Evolutionary conservation across 2,113 vertebrate species (phyloP), one percentile per base, ranked within the genome.

Genomic region (Hippolais icterina): DNA sequence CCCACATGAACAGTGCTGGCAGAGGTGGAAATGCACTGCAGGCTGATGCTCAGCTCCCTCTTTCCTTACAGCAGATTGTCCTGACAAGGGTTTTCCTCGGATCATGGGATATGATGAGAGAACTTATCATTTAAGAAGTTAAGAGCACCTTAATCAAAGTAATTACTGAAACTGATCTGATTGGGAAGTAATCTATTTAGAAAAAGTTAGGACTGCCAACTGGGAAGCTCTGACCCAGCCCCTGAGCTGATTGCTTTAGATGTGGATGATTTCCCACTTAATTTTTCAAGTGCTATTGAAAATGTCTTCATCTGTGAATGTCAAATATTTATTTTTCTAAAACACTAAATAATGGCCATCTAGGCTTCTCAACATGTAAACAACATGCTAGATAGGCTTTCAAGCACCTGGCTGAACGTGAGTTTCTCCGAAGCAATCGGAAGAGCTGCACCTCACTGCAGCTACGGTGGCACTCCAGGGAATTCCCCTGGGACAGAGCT

Each of bases 231-330:
- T 23, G 3, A 57, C 23, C 80, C 90, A 86, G 7, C 49, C 69
- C 41, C 75, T 49, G 72, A 59, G 83, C 72, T n/a, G 93, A 92
- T 57, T 68, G 83, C 93, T 83, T 46, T 77, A 70, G 41, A 69
- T 28, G 76, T 23, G 60, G 60, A 88, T 72, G 80, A 81, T 65
- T 89, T 83, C 70, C 83, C 61, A 71, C 86, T 89, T 71, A 72
- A 74, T 83, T 81, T 89, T 92, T 90, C 92, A 89, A 96, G 93
- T 75, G 76, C 89, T 69, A 29, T 69, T 87, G 92, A 93, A 89
- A 93, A 75, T 49, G 83, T 57, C 84, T 91, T 94, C 69, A 83
- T 83, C 83, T 82, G 49, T 44, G 77, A 93, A 87, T 68, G 69
- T 42, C 84, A 89, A 93, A 83, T 54, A 95, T 94, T 94, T 95